A percentile compares a stretch with the other conserved stretches of the same genome.
Evolutionary conservation across 2,113 vertebrate genomes (phyloP).

Genomic region (Corythornis cristatus): DNA sequence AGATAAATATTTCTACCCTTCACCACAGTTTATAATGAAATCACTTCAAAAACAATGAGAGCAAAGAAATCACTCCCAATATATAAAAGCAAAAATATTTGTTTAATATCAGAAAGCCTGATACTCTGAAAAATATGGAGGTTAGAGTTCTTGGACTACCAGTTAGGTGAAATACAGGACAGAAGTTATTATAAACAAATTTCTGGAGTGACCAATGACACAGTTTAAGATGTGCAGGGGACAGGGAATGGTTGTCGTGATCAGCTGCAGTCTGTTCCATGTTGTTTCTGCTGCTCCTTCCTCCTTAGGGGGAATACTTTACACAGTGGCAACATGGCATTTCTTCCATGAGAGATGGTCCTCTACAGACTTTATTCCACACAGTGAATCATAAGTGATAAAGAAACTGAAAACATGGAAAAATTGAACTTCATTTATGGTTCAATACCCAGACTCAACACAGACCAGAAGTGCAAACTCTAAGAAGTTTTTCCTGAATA

Average conservation of each 20-base stretch:
- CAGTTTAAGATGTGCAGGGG: background rate
- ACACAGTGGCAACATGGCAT: too few species aligned
- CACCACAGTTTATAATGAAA: background rate
- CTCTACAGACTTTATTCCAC: background rate
- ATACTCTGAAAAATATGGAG: background rate
- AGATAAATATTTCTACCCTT: background rate
- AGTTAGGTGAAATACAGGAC: background rate
- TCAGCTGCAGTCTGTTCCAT: too few species aligned
- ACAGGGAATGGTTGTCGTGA: too few species aligned
- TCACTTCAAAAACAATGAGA: background rate
- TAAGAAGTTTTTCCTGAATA: background rate
- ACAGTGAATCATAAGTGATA: background rate
- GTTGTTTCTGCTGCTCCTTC: too few species aligned
- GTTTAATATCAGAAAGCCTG: background rate
- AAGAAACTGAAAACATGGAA: background rate
- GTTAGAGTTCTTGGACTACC: background rate
- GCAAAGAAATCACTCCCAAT: background rate
- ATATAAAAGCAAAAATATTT: background rate
- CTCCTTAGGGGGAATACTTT: too few species aligned
- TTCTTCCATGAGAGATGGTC: too few species aligned
- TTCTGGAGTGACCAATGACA: background rate
- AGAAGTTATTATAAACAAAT: background rate
- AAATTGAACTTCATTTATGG: background rate
- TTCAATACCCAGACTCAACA: background rate
- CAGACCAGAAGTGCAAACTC: background rate